Base-by-base conservation (phyloP, 2,888 invertebrate genomes). In the Phoronis australis region DNA sequence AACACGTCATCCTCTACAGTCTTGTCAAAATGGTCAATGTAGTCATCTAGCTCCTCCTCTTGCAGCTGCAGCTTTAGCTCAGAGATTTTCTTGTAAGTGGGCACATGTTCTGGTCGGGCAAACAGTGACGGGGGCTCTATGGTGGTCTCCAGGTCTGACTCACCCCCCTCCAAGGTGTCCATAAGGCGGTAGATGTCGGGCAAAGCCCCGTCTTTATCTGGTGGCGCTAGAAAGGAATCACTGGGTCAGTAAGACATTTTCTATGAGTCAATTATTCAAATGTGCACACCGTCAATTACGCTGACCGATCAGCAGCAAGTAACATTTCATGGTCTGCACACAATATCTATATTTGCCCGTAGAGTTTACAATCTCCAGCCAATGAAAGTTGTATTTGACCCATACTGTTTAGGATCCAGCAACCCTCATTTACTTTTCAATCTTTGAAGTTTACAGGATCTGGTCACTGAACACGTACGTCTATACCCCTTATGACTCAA, bases 1-100 rank as follows among this genome's bases (percentile, higher is more conserved):
- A 73, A 64, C 31, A 72, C 66, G 39, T 73, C 71, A 44, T 71
- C 68, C 38, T 55, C 54, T 4, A 70, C 64, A 2, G 61, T 66
- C 1, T 60, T 59, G 48, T 70, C 69, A 56, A 73, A 73, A 20
- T 67, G 60, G 21, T 62, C 60, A 35, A 71, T 53, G 46, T 72
- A 72, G 9, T 64, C 61, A 3, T 57, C 60, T 35, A 72, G 54
- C 40, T 70, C 66, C 4, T 60, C 63, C 37, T 68, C 63, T 52
- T 71, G 68, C 47, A 73, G 56, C 48, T 67, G 56, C n/a, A 63
- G 55, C 41, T 61, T 60, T 37, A 71, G 56, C 48, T 69, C 66
- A 60, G 55, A 27, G 48, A 49, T 47, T 26, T 48, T 65, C 51
- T 68, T 56, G 52, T 67, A 70, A 38, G 52, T 63, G 20, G 58